Evolutionary conservation across 2,888 invertebrate species (phyloP).

Genomic region (Melanostoma scalare): DNA sequence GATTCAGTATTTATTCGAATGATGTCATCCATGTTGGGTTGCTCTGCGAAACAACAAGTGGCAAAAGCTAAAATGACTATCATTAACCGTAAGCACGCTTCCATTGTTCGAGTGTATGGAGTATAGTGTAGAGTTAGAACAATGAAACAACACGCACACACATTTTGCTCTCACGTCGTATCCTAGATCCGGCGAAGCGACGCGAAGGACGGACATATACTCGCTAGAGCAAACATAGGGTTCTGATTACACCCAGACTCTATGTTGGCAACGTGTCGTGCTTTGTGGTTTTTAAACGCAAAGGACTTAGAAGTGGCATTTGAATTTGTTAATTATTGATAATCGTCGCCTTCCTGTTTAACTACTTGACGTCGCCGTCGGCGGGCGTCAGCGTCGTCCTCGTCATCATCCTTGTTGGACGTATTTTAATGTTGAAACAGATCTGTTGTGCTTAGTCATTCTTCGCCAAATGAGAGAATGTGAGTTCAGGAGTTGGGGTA

Average conservation of each 20-base stretch:
- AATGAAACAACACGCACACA: slow-evolving; percentile 59
- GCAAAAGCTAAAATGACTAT: background rate
- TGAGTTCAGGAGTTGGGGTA: slow-evolving; percentile 4
- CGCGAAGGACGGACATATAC: slow-evolving; percentile 18
- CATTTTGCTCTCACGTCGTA: slow-evolving; percentile 58
- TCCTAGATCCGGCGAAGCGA: slow-evolving; percentile 38
- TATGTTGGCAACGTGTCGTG: slow-evolving; percentile 50
- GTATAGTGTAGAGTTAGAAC: background rate
- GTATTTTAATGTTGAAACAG: slow-evolving; percentile 14
- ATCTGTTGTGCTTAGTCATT: slow-evolving; percentile 7
- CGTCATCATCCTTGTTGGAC: slow-evolving; percentile 2
- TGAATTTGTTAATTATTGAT: slow-evolving; percentile 72
- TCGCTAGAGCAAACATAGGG: slow-evolving; percentile 53
- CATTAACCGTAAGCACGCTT: background rate
- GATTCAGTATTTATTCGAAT: slow-evolving; percentile 30
- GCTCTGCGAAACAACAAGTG: slow-evolving; percentile 14
- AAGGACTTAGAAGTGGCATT: slow-evolving; percentile 59
- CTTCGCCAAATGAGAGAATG: background rate
- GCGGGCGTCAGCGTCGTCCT: background rate
- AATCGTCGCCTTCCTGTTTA: slow-evolving; percentile 67
- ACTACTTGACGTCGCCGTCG: slow-evolving; percentile 25
- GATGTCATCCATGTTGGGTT: slow-evolving; percentile 24
- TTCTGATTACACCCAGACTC: slow-evolving; percentile 19
- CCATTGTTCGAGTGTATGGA: background rate
- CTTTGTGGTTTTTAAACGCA: slow-evolving; percentile 60